A percentile compares a stretch with the other conserved stretches of the same genome.
Conservation (phyloP, 2,888 invertebrate species). For the Catotricha subobsoleta region DNA sequence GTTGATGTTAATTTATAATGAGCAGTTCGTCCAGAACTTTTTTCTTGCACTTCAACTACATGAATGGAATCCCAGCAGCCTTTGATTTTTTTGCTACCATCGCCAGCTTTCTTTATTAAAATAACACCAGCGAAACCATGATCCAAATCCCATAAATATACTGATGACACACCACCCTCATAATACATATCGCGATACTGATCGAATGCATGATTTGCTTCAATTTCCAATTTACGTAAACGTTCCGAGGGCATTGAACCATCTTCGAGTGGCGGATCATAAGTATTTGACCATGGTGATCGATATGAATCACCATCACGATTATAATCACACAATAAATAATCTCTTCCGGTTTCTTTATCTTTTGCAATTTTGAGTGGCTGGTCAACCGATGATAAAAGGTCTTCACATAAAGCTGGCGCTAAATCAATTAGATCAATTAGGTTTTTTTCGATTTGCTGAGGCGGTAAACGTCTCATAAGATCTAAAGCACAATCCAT, state of each 20-base stretch:
- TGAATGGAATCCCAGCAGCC: slow-evolving; percentile 99
- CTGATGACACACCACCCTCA: slow-evolving; percentile 98
- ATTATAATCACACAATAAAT: slow-evolving; percentile 96
- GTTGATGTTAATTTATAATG: slow-evolving; percentile 98
- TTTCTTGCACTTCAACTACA: slow-evolving; percentile 96
- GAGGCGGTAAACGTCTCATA: slow-evolving; percentile 96
- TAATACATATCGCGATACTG: slow-evolving; percentile 99
- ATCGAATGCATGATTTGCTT: slow-evolving; percentile 97
- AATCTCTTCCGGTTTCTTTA: slow-evolving; percentile 88
- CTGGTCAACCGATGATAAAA: slow-evolving; percentile 93
- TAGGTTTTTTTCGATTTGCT: slow-evolving; percentile 96
- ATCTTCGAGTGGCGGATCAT: slow-evolving; percentile 94
- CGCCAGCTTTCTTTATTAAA: slow-evolving; percentile 96
- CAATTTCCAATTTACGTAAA: slow-evolving; percentile 85
- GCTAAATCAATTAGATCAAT: slow-evolving; percentile 95
- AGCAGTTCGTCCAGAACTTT: slow-evolving; percentile 80
- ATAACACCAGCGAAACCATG: slow-evolving; percentile 97
- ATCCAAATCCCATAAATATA: slow-evolving; percentile 98
- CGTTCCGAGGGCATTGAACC: slow-evolving; percentile 97
- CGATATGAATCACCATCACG: slow-evolving; percentile 97
- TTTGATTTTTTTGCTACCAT: slow-evolving; percentile 95
- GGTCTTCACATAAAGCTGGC: slow-evolving; percentile 88
- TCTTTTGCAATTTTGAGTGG: slow-evolving; percentile 95
- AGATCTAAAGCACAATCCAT: slow-evolving; percentile 98
- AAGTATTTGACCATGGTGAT: slow-evolving; percentile 98